Base-by-base conservation (phyloP, 2,797 vertebrate species). In the Oreochromis grahami region DNA sequence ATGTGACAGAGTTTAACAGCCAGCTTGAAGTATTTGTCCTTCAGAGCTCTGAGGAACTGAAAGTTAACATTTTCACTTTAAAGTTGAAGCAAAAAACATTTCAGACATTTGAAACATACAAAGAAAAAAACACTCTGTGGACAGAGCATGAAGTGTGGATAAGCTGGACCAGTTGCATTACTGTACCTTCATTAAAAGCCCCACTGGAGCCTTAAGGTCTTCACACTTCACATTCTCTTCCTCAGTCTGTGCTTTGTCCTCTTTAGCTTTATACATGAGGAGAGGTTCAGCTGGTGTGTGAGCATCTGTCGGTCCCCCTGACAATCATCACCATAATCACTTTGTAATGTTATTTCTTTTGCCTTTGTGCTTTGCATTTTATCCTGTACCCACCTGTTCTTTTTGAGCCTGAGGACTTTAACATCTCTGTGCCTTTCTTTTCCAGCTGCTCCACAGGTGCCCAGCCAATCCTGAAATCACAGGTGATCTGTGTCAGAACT, bases 1-100 rank as follows among this genome's bases (percentile, higher is more conserved):
- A 96, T 97, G 84, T 96, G 94, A 95, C 97, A 98, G 81, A 98
- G 95, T 81, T 95, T 96, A 84, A 93, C 94, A 63, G 97, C 96
- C 85, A 96, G 86, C 70, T 48, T 85, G 56, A 96, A 96, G 78
- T 97, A 94, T 83, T 78, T 92, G 48, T 90, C 88, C 96, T 92
- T 97, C 95, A 98, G 86, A 83, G 97, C 96, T 91, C 92, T 90
- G 79, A 98, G 94, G 89, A 98, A 97, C 98, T 98, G 86, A 88
- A 96, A 91, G 21, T 52, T 90, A 92, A 94, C 82, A 36, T 10
- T 36, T 83, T 82, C 8, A 91, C 7, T 36, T 84, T 45, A 8
- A 60, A 60, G 45, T 45, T 72, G 14, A 81, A 58, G 68, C 11
- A 74, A 70, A 86, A 86, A 86, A 55, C 5, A n/a, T 48, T 79